phyloP scores from a whole-genome alignment of 1,140 invertebrate genomes.

The Sycobia sp. region DNA sequence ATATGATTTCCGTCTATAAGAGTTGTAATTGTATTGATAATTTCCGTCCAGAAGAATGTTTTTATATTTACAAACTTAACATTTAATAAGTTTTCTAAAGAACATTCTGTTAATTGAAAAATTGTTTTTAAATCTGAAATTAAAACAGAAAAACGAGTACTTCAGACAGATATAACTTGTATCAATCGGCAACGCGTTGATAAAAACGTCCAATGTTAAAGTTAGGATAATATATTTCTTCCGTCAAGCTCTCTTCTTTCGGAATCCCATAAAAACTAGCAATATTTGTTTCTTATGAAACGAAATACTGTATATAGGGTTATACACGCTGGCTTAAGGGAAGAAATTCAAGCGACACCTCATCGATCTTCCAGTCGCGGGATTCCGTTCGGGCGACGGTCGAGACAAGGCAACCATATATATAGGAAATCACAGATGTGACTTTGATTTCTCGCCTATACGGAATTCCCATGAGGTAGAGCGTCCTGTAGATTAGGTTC shows the following conservation, averaged over 20 bases:
- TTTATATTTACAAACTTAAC: no score
- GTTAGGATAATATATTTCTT: background rate
- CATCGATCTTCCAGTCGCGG: constrained; percentile 29
- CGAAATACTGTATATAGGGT: constrained; percentile 4
- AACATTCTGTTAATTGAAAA: no score
- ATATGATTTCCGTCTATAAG: no score
- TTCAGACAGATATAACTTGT: no score
- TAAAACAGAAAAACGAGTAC: no score
- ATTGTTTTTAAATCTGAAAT: no score
- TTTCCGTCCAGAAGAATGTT: no score
- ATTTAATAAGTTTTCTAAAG: no score
- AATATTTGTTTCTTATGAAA: constrained; percentile 11
- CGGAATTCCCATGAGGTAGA: constrained; percentile 50
- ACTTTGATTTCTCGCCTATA: constrained; percentile 56
- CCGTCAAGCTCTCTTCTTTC: background rate
- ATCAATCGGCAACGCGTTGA: no score
- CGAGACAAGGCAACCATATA: constrained; percentile 43
- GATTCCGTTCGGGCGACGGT: constrained; percentile 43
- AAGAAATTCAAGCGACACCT: constrained; percentile 29
- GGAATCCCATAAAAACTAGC: background rate
- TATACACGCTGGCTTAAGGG: constrained; percentile 18
- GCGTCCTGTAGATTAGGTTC: constrained; percentile 33
- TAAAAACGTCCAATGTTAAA: no score
- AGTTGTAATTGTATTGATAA: no score
- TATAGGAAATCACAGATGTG: constrained; percentile 53